phyloP scores from a whole-genome alignment of 1,140 invertebrate genomes.

The Drosophila ambigua region DNA sequence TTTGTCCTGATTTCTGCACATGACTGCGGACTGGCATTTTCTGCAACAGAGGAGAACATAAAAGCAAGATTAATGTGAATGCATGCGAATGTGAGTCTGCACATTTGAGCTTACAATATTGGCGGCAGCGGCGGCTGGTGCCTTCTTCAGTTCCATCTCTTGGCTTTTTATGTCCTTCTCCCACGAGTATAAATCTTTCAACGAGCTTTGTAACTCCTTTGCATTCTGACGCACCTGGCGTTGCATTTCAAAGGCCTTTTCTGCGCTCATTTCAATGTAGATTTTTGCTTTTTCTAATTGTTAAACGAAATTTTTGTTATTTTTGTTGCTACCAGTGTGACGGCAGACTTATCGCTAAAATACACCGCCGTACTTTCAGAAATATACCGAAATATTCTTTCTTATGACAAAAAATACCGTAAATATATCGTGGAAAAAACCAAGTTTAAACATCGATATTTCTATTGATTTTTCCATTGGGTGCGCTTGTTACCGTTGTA shows the following conservation, averaged over 20 bases:
- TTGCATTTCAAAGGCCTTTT: slow-evolving; percentile 87
- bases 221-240: slow-evolving; percentile 90
- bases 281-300: slow-evolving; percentile 1
- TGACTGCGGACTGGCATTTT: slow-evolving; percentile 61
- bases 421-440: too few species aligned
- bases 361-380: too few species aligned
- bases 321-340: slow-evolving; percentile 4
- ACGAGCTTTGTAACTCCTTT: slow-evolving; percentile 88
- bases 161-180: slow-evolving; percentile 93
- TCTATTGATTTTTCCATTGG: slow-evolving; percentile 41
- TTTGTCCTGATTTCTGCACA: slow-evolving; percentile 10
- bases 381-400: too few species aligned
- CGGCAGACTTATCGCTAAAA: too few species aligned
- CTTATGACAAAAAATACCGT: too few species aligned
- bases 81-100: background rate
- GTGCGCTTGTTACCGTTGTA: slow-evolving; percentile 26
- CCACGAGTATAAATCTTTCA: slow-evolving; percentile 92
- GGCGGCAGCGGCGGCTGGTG: slow-evolving; percentile 30
- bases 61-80: too few species aligned
- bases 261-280: slow-evolving; percentile 59
- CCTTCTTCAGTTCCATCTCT: slow-evolving; percentile 85
- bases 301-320: slow-evolving; percentile 38
- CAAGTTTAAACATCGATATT: too few species aligned
- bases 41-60: slow-evolving; percentile 17
- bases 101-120: slow-evolving; percentile 49